Evolutionary conservation across 2,113 vertebrate genomes (phyloP).

Genomic region (Trinectes maculatus): DNA sequence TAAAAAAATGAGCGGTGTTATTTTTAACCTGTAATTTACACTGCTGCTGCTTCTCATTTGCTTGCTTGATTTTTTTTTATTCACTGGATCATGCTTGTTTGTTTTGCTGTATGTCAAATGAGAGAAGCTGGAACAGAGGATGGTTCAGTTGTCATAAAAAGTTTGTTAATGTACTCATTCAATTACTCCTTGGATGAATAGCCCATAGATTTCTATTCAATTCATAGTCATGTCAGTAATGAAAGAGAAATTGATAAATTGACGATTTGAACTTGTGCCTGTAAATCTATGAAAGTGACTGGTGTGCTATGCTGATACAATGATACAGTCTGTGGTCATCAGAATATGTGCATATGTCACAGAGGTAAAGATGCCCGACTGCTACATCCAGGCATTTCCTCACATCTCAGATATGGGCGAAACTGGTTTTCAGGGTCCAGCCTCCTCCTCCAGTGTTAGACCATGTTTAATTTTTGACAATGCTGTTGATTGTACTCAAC

Average conservation of each 20-base stretch:
- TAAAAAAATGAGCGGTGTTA: neutral
- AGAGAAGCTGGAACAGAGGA: neutral
- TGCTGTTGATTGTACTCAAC: conserved; percentile 18
- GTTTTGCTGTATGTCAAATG: neutral
- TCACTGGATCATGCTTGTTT: conserved; percentile 7
- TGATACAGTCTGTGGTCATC: too few relatives aligned
- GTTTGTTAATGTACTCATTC: neutral
- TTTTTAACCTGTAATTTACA: neutral
- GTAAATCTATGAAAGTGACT: too few relatives aligned
- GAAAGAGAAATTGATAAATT: neutral
- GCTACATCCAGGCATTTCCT: too few relatives aligned
- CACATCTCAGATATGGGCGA: too few relatives aligned
- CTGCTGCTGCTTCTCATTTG: neutral
- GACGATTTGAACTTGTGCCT: neutral
- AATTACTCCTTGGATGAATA: neutral
- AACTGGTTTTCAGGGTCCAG: neutral
- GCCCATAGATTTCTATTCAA: neutral
- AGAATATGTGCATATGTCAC: neutral
- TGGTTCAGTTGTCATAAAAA: neutral
- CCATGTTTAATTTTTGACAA: conserved; percentile 25
- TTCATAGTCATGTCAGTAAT: conserved; percentile 16
- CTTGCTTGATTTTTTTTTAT: neutral
- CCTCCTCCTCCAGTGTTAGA: conserved; percentile 16
- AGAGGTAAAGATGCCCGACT: conserved; percentile 37
- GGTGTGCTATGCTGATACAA: too few relatives aligned